Evolutionary conservation across 2,113 vertebrate species (phyloP).

Genomic region (Elanus axillaris): DNA sequence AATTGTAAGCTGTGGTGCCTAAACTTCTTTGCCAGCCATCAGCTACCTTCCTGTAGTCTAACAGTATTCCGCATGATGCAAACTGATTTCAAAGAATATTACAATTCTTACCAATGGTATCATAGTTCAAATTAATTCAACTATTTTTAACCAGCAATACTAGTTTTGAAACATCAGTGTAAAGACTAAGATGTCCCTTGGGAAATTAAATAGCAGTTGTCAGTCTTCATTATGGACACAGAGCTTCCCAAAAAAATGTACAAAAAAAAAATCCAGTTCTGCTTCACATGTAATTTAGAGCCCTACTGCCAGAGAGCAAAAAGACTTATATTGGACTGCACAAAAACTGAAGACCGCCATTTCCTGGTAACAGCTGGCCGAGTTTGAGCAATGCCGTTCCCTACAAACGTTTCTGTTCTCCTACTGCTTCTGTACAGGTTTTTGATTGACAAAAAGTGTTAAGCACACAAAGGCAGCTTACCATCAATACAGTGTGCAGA

Average conservation of each 20-base stretch:
- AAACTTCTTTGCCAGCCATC: not conserved
- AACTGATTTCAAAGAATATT: not conserved
- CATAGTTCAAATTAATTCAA: not conserved
- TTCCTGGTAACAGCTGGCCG: not conserved
- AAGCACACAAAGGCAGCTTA: not conserved
- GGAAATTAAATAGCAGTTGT: slow-evolving; percentile 27
- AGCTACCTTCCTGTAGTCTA: not conserved
- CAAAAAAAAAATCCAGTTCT: not conserved
- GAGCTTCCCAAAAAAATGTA: not conserved
- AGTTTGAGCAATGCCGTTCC: not conserved
- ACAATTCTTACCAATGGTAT: not conserved
- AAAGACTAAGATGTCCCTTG: not conserved
- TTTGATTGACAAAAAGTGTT: not conserved
- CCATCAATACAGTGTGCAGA: accelerated
- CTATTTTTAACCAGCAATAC: not conserved
- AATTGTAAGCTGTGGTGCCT: not conserved
- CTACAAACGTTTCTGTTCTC: not conserved
- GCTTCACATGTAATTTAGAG: not conserved
- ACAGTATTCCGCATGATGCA: not conserved
- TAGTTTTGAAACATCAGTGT: not conserved
- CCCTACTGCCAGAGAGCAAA: not conserved
- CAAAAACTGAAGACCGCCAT: not conserved
- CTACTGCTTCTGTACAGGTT: not conserved
- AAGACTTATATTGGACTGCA: not conserved
- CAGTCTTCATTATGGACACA: not conserved